Evolutionary conservation across 2,113 vertebrate species (phyloP).

Genomic region (Sander vitreus): DNA sequence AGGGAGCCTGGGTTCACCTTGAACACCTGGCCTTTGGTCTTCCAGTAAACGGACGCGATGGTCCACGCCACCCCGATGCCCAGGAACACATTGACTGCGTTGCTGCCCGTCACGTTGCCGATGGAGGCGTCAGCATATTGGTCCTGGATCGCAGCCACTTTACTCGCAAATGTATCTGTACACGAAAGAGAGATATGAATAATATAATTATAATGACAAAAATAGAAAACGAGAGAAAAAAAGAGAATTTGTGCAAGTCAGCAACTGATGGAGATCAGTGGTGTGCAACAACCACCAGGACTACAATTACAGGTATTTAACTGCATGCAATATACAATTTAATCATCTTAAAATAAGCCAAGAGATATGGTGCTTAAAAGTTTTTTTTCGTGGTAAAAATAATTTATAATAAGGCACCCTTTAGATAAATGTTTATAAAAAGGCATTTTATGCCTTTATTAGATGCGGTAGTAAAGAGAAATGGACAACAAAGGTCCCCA

Average conservation of each 20-base stretch:
- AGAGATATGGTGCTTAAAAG: background rate
- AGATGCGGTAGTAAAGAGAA: background rate
- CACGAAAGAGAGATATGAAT: background rate
- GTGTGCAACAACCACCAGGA: background rate
- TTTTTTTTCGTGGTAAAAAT: background rate
- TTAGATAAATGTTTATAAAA: background rate
- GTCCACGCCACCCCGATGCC: constrained; percentile 90
- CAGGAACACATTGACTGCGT: constrained; percentile 89
- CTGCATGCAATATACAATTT: background rate
- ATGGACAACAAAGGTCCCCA: too few species aligned
- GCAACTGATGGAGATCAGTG: background rate
- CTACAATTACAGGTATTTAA: background rate
- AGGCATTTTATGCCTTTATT: background rate
- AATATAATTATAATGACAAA: background rate
- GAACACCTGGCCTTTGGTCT: constrained; percentile 81
- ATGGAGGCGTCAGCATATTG: constrained; percentile 89
- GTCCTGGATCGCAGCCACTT: constrained; percentile 89
- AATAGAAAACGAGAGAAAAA: background rate
- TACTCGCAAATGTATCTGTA: constrained; percentile 88
- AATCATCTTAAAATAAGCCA: background rate
- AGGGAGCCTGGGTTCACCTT: constrained; percentile 85
- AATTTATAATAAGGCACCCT: background rate
- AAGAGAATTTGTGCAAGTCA: background rate
- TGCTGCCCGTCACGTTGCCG: constrained; percentile 90
- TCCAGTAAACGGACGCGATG: constrained; percentile 87